Conservation (phyloP, 2,888 invertebrate genomes). For the Euzophera pinguis region DNA sequence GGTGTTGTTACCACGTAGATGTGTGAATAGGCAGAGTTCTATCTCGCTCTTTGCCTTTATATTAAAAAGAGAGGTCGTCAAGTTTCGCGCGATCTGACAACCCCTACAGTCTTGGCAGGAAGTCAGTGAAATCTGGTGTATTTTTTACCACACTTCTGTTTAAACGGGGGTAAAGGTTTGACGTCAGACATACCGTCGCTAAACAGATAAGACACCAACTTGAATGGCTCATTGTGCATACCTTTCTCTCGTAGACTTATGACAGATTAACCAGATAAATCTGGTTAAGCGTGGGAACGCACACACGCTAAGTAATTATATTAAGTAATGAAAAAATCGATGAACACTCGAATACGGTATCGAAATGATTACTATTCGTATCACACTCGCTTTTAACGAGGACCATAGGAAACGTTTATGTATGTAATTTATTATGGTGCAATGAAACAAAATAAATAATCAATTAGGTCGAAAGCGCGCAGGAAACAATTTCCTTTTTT, state of each 20-base stretch:
- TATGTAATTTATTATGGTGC: conserved; percentile 48
- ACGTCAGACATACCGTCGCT: conserved; percentile 57
- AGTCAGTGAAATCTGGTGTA: conserved; percentile 74
- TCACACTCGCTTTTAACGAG: conserved; percentile 45
- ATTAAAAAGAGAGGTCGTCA: conserved; percentile 40
- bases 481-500: conserved; percentile 60
- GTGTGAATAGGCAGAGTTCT: conserved; percentile 45
- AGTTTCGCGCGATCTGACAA: conserved; percentile 55
- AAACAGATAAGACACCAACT: conserved; percentile 50
- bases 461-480: conserved; percentile 53
- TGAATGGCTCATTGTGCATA: conserved; percentile 61
- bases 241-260: conserved; percentile 41
- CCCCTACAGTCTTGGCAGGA: conserved; percentile 62
- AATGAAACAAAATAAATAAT: conserved; percentile 46
- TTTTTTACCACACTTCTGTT: conserved; percentile 63
- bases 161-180: conserved; percentile 62
- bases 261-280: conserved; percentile 35
- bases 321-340: conserved; percentile 11
- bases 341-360: neutral
- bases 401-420: conserved; percentile 47
- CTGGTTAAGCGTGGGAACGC: conserved; percentile 28
- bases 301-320: conserved; percentile 11
- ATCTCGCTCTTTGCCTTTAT: conserved; percentile 38
- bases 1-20: conserved; percentile 60
- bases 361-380: conserved; percentile 32